Conservation (phyloP, 2,113 vertebrate species). For the Lates calcarifer region DNA sequence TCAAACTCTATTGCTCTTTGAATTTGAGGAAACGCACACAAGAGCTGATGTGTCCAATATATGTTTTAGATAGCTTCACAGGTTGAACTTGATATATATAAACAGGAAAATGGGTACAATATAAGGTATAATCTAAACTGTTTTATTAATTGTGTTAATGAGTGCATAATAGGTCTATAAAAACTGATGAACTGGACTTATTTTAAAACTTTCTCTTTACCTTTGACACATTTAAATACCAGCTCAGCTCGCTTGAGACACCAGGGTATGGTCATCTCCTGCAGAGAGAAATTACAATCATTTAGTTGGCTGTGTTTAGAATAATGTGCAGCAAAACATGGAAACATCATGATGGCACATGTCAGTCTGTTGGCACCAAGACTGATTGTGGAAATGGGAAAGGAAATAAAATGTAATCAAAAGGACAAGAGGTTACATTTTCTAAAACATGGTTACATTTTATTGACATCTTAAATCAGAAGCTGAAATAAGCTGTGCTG, state of each 20-base stretch:
- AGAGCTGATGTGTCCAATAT: background rate
- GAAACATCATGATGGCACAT: background rate
- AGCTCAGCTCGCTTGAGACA: conserved; percentile 87
- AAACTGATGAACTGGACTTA: background rate
- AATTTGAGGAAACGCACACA: background rate
- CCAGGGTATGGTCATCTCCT: conserved; percentile 89
- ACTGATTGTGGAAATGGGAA: background rate
- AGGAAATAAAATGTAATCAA: background rate
- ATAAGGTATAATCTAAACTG: background rate
- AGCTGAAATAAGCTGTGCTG: background rate
- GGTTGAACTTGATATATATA: background rate
- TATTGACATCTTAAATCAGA: background rate
- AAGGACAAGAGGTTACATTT: background rate
- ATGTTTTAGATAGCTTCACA: background rate
- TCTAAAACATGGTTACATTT: background rate
- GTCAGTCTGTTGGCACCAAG: background rate
- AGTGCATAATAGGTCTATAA: background rate
- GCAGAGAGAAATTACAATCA: background rate
- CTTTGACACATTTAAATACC: conserved; percentile 99
- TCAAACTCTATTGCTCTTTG: background rate
- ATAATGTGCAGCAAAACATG: background rate
- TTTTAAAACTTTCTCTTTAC: conserved; percentile 69
- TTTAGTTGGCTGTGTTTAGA: background rate
- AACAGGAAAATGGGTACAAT: background rate
- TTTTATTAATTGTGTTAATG: background rate